phyloP scores from a whole-genome alignment of 2,797 vertebrate genomes.

The Cottoperca gobio region DNA sequence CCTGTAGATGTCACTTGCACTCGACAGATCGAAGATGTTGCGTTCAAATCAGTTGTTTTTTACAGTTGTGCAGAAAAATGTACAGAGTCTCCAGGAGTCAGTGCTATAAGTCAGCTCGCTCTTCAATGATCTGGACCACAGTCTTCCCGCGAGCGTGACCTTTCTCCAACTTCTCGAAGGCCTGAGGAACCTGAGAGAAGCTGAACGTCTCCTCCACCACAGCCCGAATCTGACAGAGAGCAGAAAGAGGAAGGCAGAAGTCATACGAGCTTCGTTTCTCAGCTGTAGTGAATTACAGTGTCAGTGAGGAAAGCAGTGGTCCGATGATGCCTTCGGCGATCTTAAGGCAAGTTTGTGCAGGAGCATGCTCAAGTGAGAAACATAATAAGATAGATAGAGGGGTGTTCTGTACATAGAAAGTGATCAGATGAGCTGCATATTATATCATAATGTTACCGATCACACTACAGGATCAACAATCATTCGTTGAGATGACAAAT shows the following conservation, averaged over 20 bases:
- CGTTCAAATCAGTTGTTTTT: neutral
- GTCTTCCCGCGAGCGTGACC: constrained; percentile 97
- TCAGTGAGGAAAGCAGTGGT: neutral
- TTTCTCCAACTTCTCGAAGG: constrained; percentile 92
- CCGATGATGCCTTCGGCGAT: neutral
- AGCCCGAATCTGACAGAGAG: constrained; percentile 86
- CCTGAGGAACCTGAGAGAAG: constrained; percentile 92
- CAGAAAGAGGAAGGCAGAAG: neutral
- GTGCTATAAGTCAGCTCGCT: constrained; percentile 16
- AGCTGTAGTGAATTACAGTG: too few relatives aligned
- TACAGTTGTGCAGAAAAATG: neutral
- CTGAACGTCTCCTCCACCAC: constrained; percentile 92
- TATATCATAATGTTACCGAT: neutral
- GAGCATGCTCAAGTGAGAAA: neutral
- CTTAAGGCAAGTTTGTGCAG: neutral
- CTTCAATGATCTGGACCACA: constrained; percentile 85
- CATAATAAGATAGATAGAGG: neutral
- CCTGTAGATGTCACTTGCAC: too few relatives aligned
- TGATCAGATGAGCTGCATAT: neutral
- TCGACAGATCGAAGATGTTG: too few relatives aligned
- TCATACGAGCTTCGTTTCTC: neutral
- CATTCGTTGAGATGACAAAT: neutral
- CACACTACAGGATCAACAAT: neutral
- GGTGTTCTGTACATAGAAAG: neutral
- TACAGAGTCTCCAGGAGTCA: neutral